Conservation (phyloP, 1,140 invertebrate species). For the Drosophila suzukii region DNA sequence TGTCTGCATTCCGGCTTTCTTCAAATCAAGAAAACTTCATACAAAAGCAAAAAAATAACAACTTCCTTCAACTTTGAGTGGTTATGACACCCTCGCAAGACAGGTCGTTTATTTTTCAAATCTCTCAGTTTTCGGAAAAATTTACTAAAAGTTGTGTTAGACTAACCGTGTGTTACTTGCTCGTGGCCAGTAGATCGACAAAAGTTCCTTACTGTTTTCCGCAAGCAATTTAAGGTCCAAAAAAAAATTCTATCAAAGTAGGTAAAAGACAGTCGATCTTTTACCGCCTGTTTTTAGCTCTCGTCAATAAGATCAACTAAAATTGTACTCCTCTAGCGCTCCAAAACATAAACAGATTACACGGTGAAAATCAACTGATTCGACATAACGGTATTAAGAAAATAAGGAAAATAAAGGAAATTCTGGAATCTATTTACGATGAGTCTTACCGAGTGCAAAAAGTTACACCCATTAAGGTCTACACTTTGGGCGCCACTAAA, state of each 20-base stretch:
- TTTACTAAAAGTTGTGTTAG: too few species aligned
- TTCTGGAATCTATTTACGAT: background rate
- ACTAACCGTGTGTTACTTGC: background rate
- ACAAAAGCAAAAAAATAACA: too few species aligned
- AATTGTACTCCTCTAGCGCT: background rate
- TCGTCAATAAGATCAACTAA: background rate
- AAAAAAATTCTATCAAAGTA: background rate
- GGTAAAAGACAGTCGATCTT: background rate
- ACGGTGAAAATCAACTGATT: background rate
- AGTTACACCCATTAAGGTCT: background rate
- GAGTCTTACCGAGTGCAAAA: background rate
- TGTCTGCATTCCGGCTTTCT: too few species aligned
- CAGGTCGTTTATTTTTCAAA: too few species aligned
- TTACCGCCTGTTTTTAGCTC: background rate
- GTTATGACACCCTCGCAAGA: too few species aligned
- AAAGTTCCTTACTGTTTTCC: background rate
- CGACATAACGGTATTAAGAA: background rate
- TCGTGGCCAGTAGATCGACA: conserved; percentile 1
- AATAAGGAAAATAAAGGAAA: background rate
- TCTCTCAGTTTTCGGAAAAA: too few species aligned
- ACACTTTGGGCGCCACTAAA: too few species aligned
- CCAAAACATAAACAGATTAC: background rate
- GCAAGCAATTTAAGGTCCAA: background rate
- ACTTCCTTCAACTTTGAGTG: too few species aligned
- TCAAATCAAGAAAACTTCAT: too few species aligned